Base-by-base conservation (phyloP, 2,113 vertebrate species). In the Rana temporaria region DNA sequence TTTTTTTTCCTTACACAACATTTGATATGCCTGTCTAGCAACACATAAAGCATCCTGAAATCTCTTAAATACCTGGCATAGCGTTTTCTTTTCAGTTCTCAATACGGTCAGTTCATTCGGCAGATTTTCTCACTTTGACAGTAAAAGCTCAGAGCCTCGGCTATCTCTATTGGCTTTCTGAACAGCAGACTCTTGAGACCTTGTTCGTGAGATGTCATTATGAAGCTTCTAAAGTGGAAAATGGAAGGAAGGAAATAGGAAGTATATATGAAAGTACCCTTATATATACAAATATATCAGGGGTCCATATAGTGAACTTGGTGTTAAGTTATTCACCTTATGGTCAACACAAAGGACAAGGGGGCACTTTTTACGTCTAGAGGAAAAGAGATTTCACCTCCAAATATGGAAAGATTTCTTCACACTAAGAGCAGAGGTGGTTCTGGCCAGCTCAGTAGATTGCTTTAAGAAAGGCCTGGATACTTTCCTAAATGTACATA, bases 1-100 rank as follows among this genome's bases (percentile, higher is more conserved):
- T 30, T 30, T 30, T 30, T 30, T 30, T 30, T 30, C 1, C 3
- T 30, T 30, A 30, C 26, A 30, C 63, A 95, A 86, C 82, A 80
- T 90, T 78, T 93, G 93, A 88, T 95, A 59, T 0, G 89, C 90
- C 12, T 85, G 87, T 74, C 88, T 90, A 2, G 84, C 89, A 32
- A 87, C 86, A 60, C 90, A 67, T 0, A 88, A 89, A 19, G 89
- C 93, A 64, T 88, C 87, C 84, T 92, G 90, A 84, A 95, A 96
- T 53, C 92, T 90, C 4, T 86, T 87, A 71, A 96, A 90, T 85
- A 94, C 88, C 86, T 88, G 86, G 32, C 90, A 86, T 71, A 95
- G 94, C 0, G 89, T 89, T 71, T 95, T 93, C 87, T 95, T 97
- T 19, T 82, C 85, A 85, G 93, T 88, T 82, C 95, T 90, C 14